Base-by-base conservation (phyloP, 2,888 invertebrate genomes). In the Andrena minutula region DNA sequence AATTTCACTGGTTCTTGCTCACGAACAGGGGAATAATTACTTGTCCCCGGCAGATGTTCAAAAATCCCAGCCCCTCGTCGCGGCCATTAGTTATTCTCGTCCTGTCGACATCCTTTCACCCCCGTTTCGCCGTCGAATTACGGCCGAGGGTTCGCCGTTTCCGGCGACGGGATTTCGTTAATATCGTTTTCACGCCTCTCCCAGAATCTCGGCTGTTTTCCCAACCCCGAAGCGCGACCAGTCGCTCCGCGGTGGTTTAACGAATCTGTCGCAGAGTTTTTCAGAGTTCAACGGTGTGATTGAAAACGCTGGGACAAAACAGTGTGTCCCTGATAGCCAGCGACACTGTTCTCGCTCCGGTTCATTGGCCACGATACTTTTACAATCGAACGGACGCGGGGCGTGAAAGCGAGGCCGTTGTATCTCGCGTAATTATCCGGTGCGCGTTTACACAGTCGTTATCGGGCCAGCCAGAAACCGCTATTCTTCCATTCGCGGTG, bases 81-180 rank as follows among this genome's bases (percentile, higher is more conserved):
- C 68, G 76, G 72, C 85, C 86, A 84, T 89, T 86, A 87, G 85
- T 89, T 86, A 82, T 87, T 87, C 84, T 75, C 74, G 75, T 86
- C 69, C 85, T 76, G 83, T 86, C 87, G 73, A 77, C 85, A 68
- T 77, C 74, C 70, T 26, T 63, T 82, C 81, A 74, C 75, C 84
- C 79, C 85, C 71, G 60, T 70, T 85, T 82, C 82, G 60, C 56
- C 41, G 83, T 79, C 70, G 88, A 89, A 86, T 87, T 85, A 85
- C 65, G 85, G 64, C 79, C 58, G 53, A 51, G 77, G 58, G 32
- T 66, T 28, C 53, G 26, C 60, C 60, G 77, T 65, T 86, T 86
- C 86, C 80, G 85, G 69, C 51, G 63, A 70, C 56, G 65, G 70
- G 49, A 63, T 76, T 69, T 63, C 73, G 23, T 63, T 65, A 10